Evolutionary conservation across 1,140 invertebrate genomes (phyloP), one percentile per base, ranked within the genome.

Genomic region (Euwallacea similis): DNA sequence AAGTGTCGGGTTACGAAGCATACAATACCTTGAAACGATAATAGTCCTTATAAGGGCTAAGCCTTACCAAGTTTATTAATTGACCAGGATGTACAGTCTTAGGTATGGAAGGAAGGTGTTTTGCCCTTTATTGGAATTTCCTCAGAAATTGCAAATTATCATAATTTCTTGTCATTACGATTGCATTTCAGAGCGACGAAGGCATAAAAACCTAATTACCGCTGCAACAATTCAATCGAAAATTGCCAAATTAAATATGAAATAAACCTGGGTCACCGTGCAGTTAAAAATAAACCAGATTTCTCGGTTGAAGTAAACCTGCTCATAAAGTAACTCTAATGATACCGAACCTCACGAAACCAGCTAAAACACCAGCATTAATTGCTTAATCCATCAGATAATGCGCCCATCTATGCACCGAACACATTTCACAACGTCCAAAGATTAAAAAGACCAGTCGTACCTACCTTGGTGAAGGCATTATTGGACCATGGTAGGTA

Each of bases 341-440:
- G 75, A 76, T 73, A 75, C 46, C 53, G 72, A 76, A 76, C 68
- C 73, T 76, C 75, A 76, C 75, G 75, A 76, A 75, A 76, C 73
- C 68, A 72, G 64, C 70, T 69, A 66, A 75, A 73, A 62, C 72
- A 76, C 67, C 74, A 73, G 60, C 76, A 76, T 77, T 77, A 77
- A 77, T 77, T 77, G 72, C 76, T 77, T 77, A 77, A 77, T 77
- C 74, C 74, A 77, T 77, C 76, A 77, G 76, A 77, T 77, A 77
- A 77, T 72, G 70, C 73, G 64, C 69, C 76, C 74, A 75, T 76
- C 74, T 73, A 66, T 60, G 69, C 60, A 21, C 59, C 47, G 60
- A 65, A 75, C 75, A 74, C 75, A 76, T 76, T 76, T 76, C 68
- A 75, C 69, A 46, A 50, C 47, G 75, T 66, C 62, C 55, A 61